Percentiles rank a stretch among this genome's conserved stretches.
These are phyloP conservation scores for Suncus etruscus DNA, from an alignment of 2,113 vertebrate species.

Conservation along the genomic window DNA sequence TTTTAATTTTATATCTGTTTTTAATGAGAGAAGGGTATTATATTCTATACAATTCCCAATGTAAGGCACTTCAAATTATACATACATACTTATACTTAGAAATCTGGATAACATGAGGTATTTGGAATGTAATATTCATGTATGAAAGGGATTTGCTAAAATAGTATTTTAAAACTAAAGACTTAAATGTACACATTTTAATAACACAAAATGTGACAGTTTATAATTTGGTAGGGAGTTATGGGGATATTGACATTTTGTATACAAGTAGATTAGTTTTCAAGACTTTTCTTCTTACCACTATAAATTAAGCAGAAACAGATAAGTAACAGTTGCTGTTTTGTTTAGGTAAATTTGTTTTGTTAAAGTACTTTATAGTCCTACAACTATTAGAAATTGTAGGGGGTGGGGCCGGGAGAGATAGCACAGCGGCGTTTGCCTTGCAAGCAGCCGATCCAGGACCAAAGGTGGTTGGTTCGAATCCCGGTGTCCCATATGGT, in stretches of 20 bases:
- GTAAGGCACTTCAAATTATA: constrained; percentile 3
- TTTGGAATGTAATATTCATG: background rate
- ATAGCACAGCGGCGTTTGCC: no score
- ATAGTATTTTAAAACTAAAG: constrained; percentile 47
- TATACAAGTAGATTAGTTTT: background rate
- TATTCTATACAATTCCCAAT: constrained; percentile 30
- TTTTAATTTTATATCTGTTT: constrained; percentile 47
- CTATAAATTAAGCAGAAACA: constrained; percentile 56
- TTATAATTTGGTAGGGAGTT: background rate
- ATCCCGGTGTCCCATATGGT: no score
- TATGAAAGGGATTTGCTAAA: constrained; percentile 13
- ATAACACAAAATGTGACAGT: constrained; percentile 1
- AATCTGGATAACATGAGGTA: background rate
- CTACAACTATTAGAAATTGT: constrained; percentile 17
- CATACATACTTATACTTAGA: background rate
- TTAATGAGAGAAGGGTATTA: background rate
- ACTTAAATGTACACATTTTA: constrained; percentile 1
- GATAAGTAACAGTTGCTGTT: constrained; percentile 11
- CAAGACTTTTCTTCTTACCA: background rate
- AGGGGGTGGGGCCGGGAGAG: background rate
- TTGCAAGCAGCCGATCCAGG: no score
- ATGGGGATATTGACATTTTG: constrained; percentile 28
- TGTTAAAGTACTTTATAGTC: constrained; percentile 48
- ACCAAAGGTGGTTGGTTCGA: no score
- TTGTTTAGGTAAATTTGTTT: constrained; percentile 27